Evolutionary conservation across 2,113 vertebrate species (phyloP).

Genomic region (Aegotheles bennettii): DNA sequence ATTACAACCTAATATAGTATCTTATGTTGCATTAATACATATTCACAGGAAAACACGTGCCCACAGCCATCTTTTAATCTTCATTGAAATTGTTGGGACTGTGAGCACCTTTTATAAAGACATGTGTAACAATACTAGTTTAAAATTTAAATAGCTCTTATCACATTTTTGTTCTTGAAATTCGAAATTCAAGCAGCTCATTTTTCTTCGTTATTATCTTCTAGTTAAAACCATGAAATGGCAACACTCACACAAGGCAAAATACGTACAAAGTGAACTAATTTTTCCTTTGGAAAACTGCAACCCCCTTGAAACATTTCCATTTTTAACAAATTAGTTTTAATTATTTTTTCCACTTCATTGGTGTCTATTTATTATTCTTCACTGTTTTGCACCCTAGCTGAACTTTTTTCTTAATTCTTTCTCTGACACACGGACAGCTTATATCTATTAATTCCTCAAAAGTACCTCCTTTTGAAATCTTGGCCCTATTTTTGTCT

Average conservation of each 20-base stretch:
- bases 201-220: neutral
- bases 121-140: neutral
- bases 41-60: neutral
- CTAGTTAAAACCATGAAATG: neutral
- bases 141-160: neutral
- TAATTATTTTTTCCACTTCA: neutral
- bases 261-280: fast-evolving
- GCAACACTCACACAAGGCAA: neutral
- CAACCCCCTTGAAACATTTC: neutral
- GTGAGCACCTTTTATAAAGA: neutral
- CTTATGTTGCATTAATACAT: neutral
- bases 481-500: neutral
- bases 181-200: neutral
- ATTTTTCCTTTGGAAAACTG: neutral
- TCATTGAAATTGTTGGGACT: neutral
- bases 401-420: neutral
- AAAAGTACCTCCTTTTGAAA: neutral
- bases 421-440: neutral
- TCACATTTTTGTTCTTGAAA: neutral
- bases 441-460: neutral
- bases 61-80: neutral
- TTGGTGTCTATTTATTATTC: neutral
- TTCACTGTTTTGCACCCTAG: neutral
- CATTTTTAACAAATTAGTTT: neutral
- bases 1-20: neutral